Percentiles rank a stretch among this genome's conserved stretches.
These are phyloP conservation scores for Pholis gunnellus DNA, from an alignment of 2,113 vertebrate species.

Conservation along the genomic window DNA sequence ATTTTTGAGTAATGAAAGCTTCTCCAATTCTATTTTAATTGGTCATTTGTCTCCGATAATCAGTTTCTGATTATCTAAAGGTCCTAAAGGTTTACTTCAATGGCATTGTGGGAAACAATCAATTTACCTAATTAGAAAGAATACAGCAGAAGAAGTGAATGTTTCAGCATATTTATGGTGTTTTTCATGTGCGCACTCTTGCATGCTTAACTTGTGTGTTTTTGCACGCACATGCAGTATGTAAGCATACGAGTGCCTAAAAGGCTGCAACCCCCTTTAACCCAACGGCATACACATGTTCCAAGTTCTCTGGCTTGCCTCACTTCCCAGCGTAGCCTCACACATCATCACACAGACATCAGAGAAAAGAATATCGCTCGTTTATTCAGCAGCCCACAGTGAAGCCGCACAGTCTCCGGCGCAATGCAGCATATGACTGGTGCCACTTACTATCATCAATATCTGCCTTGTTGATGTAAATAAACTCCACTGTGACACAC, in stretches of 20 bases:
- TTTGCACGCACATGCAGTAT: slow-evolving; percentile 2
- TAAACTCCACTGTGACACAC: slow-evolving; percentile 57
- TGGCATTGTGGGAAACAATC: slow-evolving; percentile 28
- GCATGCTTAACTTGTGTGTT: slow-evolving; percentile 22
- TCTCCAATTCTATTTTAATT: slow-evolving; percentile 66
- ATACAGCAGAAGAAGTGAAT: slow-evolving; percentile 13
- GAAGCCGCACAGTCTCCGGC: slow-evolving; percentile 41
- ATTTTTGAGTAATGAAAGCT: slow-evolving; percentile 51
- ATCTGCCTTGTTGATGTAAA: slow-evolving; percentile 55
- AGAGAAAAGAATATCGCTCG: slow-evolving; percentile 58
- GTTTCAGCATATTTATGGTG: slow-evolving; percentile 46
- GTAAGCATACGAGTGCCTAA: slow-evolving; percentile 26
- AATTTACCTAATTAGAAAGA: slow-evolving; percentile 52
- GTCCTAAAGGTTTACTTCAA: slow-evolving; percentile 44
- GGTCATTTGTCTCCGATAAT: slow-evolving; percentile 68
- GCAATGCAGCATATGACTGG: slow-evolving; percentile 45
- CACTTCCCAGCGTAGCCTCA: slow-evolving; percentile 60
- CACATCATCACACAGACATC: slow-evolving; percentile 63
- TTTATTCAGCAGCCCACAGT: slow-evolving; percentile 60
- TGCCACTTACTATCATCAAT: slow-evolving; percentile 54
- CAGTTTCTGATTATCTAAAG: slow-evolving; percentile 46
- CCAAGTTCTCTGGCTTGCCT: slow-evolving; percentile 48
- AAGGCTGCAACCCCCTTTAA: slow-evolving; percentile 32
- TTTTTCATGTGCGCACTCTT: not conserved
- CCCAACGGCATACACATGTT: slow-evolving; percentile 67